Base-by-base conservation (phyloP, 2,888 invertebrate species). In the Metellina segmentata region DNA sequence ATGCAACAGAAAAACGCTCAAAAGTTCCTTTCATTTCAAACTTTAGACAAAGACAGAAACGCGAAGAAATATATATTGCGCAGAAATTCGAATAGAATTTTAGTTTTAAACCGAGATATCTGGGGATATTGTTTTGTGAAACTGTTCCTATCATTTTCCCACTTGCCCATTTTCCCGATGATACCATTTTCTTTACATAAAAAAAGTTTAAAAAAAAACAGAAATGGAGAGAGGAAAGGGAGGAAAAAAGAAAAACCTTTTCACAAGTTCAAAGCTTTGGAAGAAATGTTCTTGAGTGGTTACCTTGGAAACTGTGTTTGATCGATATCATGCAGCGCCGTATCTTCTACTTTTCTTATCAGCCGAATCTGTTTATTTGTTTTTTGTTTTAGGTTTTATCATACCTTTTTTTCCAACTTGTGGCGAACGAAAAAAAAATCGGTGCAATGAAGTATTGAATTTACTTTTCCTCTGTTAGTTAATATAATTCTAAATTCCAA, bases 281-380 rank as follows among this genome's bases (percentile, higher is more conserved):
- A 85, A 89, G 91, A 91, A 91, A 91, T 88, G 88, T 89, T 91
- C 91, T 82, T 81, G 86, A 90, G 86, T 85, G 91, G 91, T 91
- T 87, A 78, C 91, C 91, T 74, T 74, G 88, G 91, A 78, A 88
- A 91, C 91, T 75, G 85, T 70, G 78, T 91, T 88, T 91, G 91
- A 91, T 91, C 91, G 91, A 91, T 91, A 91, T 91, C 91, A 78
- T 78, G 53, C 61, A 53, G 51, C 77, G 53, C 77, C 72, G 52
- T 81, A 81, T 83, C 91, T 91, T 86, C 86, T 85, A 91, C 86
- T 87, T 91, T 87, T 87, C 86, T 79, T 91, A 87, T 87, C 87
- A 87, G 87, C 77, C 78, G 81, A 79, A 82, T 90, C 85, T 91
- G 91, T 86, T 91, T 91, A 87, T 82, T 61, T 61, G 61, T 61